Base-by-base conservation (phyloP, 2,797 vertebrate species). In the Pseudomugil tenellus region DNA sequence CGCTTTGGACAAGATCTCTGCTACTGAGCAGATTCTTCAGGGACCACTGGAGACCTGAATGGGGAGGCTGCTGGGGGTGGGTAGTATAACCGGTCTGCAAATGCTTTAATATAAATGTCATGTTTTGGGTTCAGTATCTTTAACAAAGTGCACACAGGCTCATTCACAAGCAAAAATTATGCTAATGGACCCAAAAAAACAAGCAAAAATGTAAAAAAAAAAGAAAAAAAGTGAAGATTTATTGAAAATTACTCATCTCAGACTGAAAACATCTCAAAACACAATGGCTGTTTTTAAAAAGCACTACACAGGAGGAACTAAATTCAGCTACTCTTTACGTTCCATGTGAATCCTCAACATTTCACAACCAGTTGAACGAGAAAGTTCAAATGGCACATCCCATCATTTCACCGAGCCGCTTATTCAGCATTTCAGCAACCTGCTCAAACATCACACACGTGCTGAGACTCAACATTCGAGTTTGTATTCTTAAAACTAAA, bases 191-290 rank as follows among this genome's bases (percentile, higher is more conserved):
- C 12, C 7, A 23, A 9, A 1, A 17, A 17, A n/a, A 12, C 7
- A 4, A 5, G 3, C 7, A 14, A 17, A 0, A 35, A 7, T 6
- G 26, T 5, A 16, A 26, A 25, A 25, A 19, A 6, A 4, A 35
- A 21, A 51, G 16, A 21, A 13, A 1, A 13, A 25, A 57, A 19
- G n/a, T 5, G 10, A 67, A 0, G 9, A 23, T 86, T 82, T 81
- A 84, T 84, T 85, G 85, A 88, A 92, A 93, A 93, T 87, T 77
- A 88, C 90, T 90, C 73, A 86, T 81, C 84, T 72, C 60, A 77
- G 68, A 54, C 35, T 72, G 78, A 86, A 91, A 90, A 88, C 43
- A 72, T 63, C 23, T 54, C 39, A 84, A 84, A 84, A 80, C 54
- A 70, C 55, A 63, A 54, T 67, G 39, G 63, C 53, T 53, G 73